Base-by-base conservation (phyloP, 2,888 invertebrate species). In the Callosobruchus maculatus region DNA sequence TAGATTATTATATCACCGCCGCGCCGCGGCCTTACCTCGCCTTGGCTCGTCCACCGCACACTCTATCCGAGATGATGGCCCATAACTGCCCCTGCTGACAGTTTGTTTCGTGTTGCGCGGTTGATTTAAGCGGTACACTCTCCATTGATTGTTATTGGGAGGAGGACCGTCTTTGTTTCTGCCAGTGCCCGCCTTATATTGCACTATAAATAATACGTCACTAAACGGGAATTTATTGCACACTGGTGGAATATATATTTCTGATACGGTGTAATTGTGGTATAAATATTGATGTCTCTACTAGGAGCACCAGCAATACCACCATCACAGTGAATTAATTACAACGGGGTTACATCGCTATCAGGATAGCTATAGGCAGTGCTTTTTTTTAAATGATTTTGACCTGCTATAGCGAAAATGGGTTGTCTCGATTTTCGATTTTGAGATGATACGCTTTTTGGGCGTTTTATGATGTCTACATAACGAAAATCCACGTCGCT, bases 1-100 rank as follows among this genome's bases (percentile, higher is more conserved):
- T 82, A 86, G 86, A 86, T 86, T 86, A 86, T 87, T 86, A 86
- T 86, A 84, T 85, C 83, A 81, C 82, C 82, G 79, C 84, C 80
- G 81, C 83, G 80, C 82, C 82, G 79, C 84, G 81, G 81, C 80
- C 81, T 76, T 82, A 81, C 78, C 83, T 82, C 22, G 81, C 80
- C 81, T 76, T 82, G 81, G n/a, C n/a, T n/a, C 78, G 83, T 82
- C 13, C 7, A 26, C 70, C 49, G 22, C 22, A 84, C 83, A 83
- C 83, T 20, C 20, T 22, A 70, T 22, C 68, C 21, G 22, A 70
- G 84, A 86, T 86, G 85, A 86, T 85, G 82, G 84, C 80, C 85
- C 84, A 86, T 86, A 86, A 86, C 84, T 84, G 83, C 84, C 85
- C 85, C 83, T 78, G 82, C 83, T 81, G 85, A 84, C 85, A 85